These are phyloP conservation scores for Brachycybe producta DNA, from an alignment of 2,888 invertebrate species.

Conservation along the genomic window DNA sequence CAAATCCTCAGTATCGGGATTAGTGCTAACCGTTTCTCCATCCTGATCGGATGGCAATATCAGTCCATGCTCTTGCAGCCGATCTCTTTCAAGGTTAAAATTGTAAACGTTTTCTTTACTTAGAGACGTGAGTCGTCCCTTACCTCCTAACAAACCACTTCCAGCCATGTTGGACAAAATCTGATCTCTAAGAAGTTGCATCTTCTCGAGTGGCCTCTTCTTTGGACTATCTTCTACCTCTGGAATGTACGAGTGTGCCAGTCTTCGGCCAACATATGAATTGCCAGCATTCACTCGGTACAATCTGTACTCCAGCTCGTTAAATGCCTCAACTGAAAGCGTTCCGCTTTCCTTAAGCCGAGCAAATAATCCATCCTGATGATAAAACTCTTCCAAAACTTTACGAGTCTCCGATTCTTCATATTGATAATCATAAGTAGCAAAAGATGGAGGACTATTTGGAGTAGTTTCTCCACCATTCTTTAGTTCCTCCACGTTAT, in stretches of 20 bases:
- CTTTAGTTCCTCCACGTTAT: too few relatives aligned
- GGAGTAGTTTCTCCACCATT: not conserved
- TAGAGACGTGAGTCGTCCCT: slow-evolving; percentile 26
- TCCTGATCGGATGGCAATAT: slow-evolving; percentile 27
- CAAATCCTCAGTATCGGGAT: slow-evolving; percentile 41
- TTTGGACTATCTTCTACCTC: slow-evolving; percentile 44
- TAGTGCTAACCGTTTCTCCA: slow-evolving; percentile 31
- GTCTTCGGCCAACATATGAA: slow-evolving; percentile 60
- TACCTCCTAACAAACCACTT: not conserved
- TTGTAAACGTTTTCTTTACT: slow-evolving; percentile 30
- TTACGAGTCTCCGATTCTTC: slow-evolving; percentile 86
- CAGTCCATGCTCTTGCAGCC: too few relatives aligned
- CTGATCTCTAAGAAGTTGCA: slow-evolving; percentile 13
- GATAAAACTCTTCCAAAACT: slow-evolving; percentile 82
- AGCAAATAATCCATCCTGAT: slow-evolving; percentile 35
- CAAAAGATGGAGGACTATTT: not conserved
- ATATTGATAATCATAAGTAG: slow-evolving; percentile 56
- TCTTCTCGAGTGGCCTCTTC: slow-evolving; percentile 28
- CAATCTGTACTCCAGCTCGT: slow-evolving; percentile 56
- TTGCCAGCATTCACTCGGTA: slow-evolving; percentile 53
- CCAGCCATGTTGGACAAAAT: slow-evolving; percentile 3
- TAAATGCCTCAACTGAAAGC: slow-evolving; percentile 14
- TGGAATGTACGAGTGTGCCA: slow-evolving; percentile 42
- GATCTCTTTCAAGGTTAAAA: slow-evolving; percentile 10
- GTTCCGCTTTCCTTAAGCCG: slow-evolving; percentile 12